Evolutionary conservation across 2,888 invertebrate species (phyloP).

Genomic region (Agrotis clavis): DNA sequence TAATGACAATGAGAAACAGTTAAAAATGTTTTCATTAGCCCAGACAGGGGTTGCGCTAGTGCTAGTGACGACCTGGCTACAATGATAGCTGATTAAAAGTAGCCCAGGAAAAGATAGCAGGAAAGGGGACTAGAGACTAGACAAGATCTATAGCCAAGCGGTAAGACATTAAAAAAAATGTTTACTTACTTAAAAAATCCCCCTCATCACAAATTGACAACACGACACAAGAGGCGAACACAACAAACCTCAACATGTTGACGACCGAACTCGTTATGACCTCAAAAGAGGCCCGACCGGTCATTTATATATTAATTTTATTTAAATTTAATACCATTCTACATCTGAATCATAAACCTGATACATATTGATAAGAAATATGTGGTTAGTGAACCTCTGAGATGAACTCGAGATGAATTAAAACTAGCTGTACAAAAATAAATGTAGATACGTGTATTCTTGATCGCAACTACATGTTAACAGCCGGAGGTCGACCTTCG

Average conservation of each 20-base stretch:
- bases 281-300: background rate
- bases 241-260: slow-evolving; percentile 38
- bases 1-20: no score
- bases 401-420: slow-evolving; percentile 2
- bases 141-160: no score
- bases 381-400: background rate
- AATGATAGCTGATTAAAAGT: no score
- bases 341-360: background rate
- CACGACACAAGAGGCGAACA: slow-evolving; percentile 33
- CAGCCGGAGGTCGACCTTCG: background rate
- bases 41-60: no score
- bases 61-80: no score
- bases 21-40: no score
- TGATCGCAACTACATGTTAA: background rate
- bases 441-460: background rate
- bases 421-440: background rate
- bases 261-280: slow-evolving; percentile 32
- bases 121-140: no score
- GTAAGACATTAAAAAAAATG: no score
- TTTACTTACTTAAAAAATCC: slow-evolving; percentile 14
- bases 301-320: slow-evolving; percentile 41
- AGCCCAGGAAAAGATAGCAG: no score
- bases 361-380: background rate
- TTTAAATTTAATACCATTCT: slow-evolving; percentile 17
- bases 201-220: slow-evolving; percentile 8